Evolutionary conservation across 2,888 invertebrate genomes (phyloP), one percentile per base, ranked within the genome.

Genomic region (Eupithecia vulgata): DNA sequence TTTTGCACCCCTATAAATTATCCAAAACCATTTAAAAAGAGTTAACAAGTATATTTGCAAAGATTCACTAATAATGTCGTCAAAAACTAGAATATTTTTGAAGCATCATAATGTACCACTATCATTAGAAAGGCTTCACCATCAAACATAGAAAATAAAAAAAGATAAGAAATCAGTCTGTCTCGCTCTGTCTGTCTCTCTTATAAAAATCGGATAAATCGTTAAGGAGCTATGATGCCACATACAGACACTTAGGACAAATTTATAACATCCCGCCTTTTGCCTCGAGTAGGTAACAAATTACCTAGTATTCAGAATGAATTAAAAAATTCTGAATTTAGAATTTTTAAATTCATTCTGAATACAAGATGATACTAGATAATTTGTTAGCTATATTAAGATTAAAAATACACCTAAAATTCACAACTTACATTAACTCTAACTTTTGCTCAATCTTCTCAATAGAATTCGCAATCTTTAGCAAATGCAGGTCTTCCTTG

Each of bases 401-500:
- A n/a, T n/a, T n/a, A n/a, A n/a, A n/a, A n/a, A n/a, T n/a, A n/a
- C 3, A 8, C n/a, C 10, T 48, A 0, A 52, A 52, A 3, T 52
- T 10, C 10, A 52, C 5, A 21, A 88, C 91, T 84, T 80, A 94
- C 94, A 94, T 80, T 12, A 94, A 90, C 79, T 98, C 97, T 79
- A 98, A 91, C 81, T 97, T 95, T 85, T 96, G 97, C 76, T 96
- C 96, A 57, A 98, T 95, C 48, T 95, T 95, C 69, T 98, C 97
- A 79, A 98, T 90, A 0, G 97, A 96, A 73, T 97, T 97, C 0
- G 97, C 96, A 70, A 98, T 98, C 74, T 97, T 96, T 40, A 97
- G 95, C 1, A 98, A 93, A 87, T 98, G 98, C 71, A 97, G 95
- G 78, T 98, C 97, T 80, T 98, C 98, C 81, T 97, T 97, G 34